Evolutionary conservation across 2,113 vertebrate species (phyloP).

Genomic region (Chrysemys picta): DNA sequence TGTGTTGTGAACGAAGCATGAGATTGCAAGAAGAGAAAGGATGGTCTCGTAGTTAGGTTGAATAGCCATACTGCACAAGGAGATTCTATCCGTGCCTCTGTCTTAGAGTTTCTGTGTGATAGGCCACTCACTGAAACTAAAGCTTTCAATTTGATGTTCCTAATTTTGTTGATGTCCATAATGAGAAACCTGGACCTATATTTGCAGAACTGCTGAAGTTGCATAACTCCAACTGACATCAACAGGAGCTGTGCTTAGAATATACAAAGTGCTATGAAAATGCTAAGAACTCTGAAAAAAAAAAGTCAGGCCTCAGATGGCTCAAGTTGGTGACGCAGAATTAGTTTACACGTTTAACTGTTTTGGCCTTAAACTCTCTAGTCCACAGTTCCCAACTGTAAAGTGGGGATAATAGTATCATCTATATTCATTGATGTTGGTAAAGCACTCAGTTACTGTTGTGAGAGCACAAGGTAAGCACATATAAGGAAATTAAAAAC

Average conservation of each 20-base stretch:
- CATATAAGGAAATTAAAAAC: neutral
- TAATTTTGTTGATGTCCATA: neutral
- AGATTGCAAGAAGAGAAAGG: neutral
- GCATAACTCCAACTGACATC: neutral
- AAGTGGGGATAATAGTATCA: neutral
- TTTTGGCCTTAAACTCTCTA: neutral
- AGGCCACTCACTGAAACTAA: neutral
- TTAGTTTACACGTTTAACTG: neutral
- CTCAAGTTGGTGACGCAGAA: neutral
- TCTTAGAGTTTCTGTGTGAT: neutral
- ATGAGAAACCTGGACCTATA: neutral
- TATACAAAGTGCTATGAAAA: neutral
- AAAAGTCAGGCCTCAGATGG: neutral
- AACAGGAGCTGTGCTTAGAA: neutral
- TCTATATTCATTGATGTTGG: neutral
- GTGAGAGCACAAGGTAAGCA: neutral
- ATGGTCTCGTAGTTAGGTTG: neutral
- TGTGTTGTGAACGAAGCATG: neutral
- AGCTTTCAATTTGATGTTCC: neutral
- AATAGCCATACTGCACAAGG: neutral
- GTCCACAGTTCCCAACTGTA: neutral
- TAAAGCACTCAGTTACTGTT: neutral
- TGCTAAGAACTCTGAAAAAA: neutral
- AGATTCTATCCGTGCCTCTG: neutral
- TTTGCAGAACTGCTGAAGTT: neutral